These are phyloP conservation scores for Lasioglossum pauxillum DNA, from an alignment of 2,888 invertebrate species.

Conservation along the genomic window DNA sequence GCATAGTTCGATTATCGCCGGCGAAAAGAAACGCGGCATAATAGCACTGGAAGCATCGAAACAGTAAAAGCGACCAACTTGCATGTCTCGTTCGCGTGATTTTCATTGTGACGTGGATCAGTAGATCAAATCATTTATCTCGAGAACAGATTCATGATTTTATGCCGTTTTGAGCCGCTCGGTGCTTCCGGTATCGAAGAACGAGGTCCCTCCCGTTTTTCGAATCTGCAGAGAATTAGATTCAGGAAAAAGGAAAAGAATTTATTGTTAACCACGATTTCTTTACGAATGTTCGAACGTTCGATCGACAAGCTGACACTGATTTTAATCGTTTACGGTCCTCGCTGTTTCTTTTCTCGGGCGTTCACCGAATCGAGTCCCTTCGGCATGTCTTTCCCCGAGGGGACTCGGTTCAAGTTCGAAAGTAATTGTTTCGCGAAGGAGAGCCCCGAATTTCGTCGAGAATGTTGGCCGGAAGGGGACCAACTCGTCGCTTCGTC, in stretches of 20 bases:
- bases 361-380: neutral
- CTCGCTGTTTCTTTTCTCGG: neutral
- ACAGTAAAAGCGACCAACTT: neutral
- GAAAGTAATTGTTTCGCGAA: neutral
- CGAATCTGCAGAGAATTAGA: neutral
- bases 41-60: neutral
- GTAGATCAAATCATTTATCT: too few relatives aligned
- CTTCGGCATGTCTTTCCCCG: neutral
- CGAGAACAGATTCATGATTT: neutral
- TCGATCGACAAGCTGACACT: too few relatives aligned
- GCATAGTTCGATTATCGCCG: neutral
- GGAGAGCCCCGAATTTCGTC: neutral
- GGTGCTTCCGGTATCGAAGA: neutral
- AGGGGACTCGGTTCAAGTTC: too few relatives aligned
- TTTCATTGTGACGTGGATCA: neutral
- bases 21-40: neutral
- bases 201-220: neutral
- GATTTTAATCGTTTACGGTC: too few relatives aligned
- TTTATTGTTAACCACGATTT: too few relatives aligned
- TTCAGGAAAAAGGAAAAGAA: neutral
- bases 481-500: neutral
- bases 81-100: neutral
- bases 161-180: neutral
- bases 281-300: neutral
- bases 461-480: neutral